Conservation (phyloP, 2,113 vertebrate genomes). For the Hippocampus abdominalis region DNA sequence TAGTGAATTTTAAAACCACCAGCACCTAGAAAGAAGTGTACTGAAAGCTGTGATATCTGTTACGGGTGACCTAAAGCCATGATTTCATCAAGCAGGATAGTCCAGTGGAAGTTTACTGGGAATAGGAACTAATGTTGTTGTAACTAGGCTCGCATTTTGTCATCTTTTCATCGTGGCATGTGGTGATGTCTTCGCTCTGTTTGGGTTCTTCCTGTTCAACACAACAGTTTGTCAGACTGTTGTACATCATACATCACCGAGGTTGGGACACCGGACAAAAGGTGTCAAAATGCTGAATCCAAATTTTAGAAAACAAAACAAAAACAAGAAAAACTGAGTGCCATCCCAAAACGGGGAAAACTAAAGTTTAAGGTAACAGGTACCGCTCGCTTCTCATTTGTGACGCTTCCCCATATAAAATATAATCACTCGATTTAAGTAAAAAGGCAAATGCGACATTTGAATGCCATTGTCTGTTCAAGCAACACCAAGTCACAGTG, state of each 20-base stretch:
- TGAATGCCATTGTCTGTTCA: not conserved
- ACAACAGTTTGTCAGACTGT: not conserved
- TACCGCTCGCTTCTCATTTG: not conserved
- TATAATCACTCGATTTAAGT: not conserved
- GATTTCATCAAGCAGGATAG: not conserved
- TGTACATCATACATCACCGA: not conserved
- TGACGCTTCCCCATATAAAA: not conserved
- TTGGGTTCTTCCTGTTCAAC: not conserved
- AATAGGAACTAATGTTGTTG: not conserved
- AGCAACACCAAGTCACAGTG: not conserved
- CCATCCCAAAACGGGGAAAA: not conserved
- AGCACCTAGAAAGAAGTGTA: constrained; percentile 10
- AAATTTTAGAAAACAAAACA: not conserved
- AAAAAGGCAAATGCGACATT: not conserved
- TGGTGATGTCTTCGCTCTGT: not conserved
- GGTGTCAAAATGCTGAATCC: not conserved
- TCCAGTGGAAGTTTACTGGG: not conserved
- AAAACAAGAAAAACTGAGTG: not conserved
- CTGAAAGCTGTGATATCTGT: not conserved
- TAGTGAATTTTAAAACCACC: constrained; percentile 20
- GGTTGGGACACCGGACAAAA: not conserved
- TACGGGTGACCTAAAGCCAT: not conserved
- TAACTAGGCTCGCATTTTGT: not conserved
- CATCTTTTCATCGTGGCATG: not conserved
- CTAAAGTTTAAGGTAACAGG: not conserved